A percentile compares a stretch with the other conserved stretches of the same genome.
These are phyloP conservation scores for Centropristis striata DNA, from an alignment of 2,113 vertebrate species.

Conservation along the genomic window DNA sequence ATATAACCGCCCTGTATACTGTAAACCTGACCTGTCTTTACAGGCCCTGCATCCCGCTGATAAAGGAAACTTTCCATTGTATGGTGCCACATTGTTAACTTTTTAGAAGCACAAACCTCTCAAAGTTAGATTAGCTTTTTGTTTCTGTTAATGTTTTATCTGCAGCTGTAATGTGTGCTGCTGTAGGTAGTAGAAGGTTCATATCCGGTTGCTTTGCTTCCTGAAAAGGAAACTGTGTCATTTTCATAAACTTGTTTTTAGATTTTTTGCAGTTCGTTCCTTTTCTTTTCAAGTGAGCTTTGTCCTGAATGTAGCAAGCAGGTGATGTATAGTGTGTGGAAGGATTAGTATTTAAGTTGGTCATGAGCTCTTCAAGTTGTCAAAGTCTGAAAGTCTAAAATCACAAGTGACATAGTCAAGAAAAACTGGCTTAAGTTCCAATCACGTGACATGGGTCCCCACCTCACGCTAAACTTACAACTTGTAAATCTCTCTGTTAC, in stretches of 20 bases:
- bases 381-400: not conserved
- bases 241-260: not conserved
- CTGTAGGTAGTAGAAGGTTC: not conserved
- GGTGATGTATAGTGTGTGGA: not conserved
- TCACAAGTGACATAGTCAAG: not conserved
- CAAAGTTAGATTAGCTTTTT: not conserved
- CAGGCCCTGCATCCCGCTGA: constrained; percentile 7
- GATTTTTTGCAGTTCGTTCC: not conserved
- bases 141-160: constrained; percentile 14
- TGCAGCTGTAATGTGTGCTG: not conserved
- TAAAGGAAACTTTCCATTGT: constrained; percentile 11
- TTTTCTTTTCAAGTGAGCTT: not conserved
- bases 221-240: not conserved
- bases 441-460: not conserved
- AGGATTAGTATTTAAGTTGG: not conserved
- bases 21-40: constrained; percentile 13
- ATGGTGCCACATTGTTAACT: not conserved
- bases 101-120: constrained; percentile 6
- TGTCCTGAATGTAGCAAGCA: not conserved
- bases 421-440: not conserved
- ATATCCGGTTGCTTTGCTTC: not conserved
- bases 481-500: not conserved
- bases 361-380: not conserved
- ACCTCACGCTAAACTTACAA: not conserved
- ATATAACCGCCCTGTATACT: constrained; percentile 10